A percentile compares a stretch with the other conserved stretches of the same genome.
Evolutionary conservation across 2,888 invertebrate species (phyloP).

Genomic region (Apeira syringaria): DNA sequence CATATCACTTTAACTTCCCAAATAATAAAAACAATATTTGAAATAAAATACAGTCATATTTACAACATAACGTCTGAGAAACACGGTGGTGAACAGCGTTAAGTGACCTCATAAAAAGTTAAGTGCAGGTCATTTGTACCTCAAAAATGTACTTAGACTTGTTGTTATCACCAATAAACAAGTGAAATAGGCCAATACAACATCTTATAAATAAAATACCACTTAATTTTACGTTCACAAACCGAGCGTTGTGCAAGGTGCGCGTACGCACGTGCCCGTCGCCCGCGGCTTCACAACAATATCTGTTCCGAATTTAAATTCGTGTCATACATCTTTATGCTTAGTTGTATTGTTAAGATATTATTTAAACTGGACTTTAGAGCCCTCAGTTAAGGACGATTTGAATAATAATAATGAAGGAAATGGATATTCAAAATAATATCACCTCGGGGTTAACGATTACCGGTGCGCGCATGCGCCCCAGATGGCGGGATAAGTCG

Average conservation of each 20-base stretch:
- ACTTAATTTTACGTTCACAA: constrained; percentile 59
- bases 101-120: constrained; percentile 30
- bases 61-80: constrained; percentile 27
- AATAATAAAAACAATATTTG: constrained; percentile 15
- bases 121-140: constrained; percentile 32
- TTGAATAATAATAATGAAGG: constrained; percentile 76
- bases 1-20: constrained; percentile 20
- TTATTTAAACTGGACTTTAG: constrained; percentile 71
- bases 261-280: constrained; percentile 76
- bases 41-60: constrained; percentile 24
- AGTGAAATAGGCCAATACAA: constrained; percentile 44
- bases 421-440: constrained; percentile 82
- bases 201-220: constrained; percentile 58
- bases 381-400: constrained; percentile 62
- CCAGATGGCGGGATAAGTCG: constrained; percentile 81
- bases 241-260: constrained; percentile 74
- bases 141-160: constrained; percentile 32
- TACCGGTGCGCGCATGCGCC: constrained; percentile 79
- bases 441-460: constrained; percentile 84
- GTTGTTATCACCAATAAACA: constrained; percentile 36
- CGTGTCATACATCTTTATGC: constrained; percentile 79
- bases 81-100: constrained; percentile 22
- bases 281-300: constrained; percentile 69
- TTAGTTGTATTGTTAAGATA: constrained; percentile 51
- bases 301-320: constrained; percentile 78